These are phyloP conservation scores for Alectura lathami DNA, from an alignment of 2,113 vertebrate genomes.

Conservation along the genomic window DNA sequence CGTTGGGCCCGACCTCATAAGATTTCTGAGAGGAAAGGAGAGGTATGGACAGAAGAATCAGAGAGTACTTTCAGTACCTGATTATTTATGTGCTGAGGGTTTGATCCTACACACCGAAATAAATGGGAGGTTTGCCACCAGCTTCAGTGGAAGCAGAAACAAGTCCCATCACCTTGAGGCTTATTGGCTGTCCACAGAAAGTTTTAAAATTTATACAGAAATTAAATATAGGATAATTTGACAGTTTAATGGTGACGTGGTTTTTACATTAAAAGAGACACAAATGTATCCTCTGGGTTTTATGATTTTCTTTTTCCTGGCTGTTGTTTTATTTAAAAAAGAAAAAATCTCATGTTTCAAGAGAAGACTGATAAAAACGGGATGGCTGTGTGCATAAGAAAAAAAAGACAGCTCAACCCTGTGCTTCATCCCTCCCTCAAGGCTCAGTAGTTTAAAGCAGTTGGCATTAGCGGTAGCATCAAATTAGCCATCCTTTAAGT, in stretches of 20 bases:
- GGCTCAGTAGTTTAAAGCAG: not conserved
- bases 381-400: not conserved
- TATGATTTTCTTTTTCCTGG: not conserved
- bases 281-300: not conserved
- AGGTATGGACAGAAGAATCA: slow-evolving; percentile 12
- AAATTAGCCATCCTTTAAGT: slow-evolving; percentile 11
- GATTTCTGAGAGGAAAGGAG: slow-evolving; percentile 24
- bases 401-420: not conserved
- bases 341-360: slow-evolving; percentile 12
- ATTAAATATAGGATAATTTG: slow-evolving; percentile 53
- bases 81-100: slow-evolving; percentile 51
- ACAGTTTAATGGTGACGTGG: slow-evolving; percentile 36
- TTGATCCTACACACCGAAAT: slow-evolving; percentile 55
- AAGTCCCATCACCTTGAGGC: slow-evolving; percentile 49
- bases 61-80: not conserved
- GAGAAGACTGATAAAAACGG: not conserved
- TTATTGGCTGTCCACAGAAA: slow-evolving; percentile 26
- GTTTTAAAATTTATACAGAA: slow-evolving; percentile 32
- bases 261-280: slow-evolving; percentile 39
- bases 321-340: not conserved
- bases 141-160: slow-evolving; percentile 54
- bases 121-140: slow-evolving; percentile 56
- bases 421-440: not conserved
- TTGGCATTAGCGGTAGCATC: not conserved
- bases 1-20: slow-evolving; percentile 49